Percentiles rank a stretch among this genome's conserved stretches.
Conservation (phyloP, 2,888 invertebrate genomes). For the Holacanthella duospinosa region DNA sequence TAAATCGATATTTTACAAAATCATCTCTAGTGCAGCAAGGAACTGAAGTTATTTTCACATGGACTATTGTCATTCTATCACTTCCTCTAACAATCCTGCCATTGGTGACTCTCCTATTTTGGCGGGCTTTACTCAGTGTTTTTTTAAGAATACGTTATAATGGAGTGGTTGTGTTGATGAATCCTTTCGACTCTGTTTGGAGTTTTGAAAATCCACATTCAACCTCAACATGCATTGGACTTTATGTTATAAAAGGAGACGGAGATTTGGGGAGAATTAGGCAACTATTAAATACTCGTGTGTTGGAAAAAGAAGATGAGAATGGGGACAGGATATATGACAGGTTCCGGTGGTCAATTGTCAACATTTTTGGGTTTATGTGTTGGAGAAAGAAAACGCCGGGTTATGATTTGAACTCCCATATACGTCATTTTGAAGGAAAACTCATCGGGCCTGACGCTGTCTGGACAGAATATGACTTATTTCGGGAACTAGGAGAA, state of each 20-base stretch:
- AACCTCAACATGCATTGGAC: constrained; percentile 22
- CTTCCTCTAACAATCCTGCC: not conserved
- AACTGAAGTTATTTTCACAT: constrained; percentile 4
- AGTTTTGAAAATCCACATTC: constrained; percentile 24
- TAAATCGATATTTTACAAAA: constrained; percentile 5
- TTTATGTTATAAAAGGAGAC: constrained; percentile 31
- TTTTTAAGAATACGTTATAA: constrained; percentile 6
- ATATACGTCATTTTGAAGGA: constrained; percentile 19
- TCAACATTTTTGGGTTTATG: constrained; percentile 26
- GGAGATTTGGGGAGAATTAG: constrained; percentile 23
- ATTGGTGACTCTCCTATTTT: not conserved
- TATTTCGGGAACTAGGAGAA: constrained; percentile 21
- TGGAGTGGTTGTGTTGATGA: constrained; percentile 6
- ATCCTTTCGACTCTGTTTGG: constrained; percentile 30
- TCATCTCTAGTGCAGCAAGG: not conserved
- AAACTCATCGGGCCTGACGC: constrained; percentile 6
- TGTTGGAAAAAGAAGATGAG: constrained; percentile 15
- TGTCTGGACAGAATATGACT: constrained; percentile 18
- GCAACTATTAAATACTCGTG: constrained; percentile 11
- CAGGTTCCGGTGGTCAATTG: constrained; percentile 9
- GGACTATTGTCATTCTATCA: constrained; percentile 4
- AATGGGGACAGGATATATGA: constrained; percentile 8
- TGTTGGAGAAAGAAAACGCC: constrained; percentile 21
- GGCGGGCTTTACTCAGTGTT: not conserved
- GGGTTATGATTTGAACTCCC: constrained; percentile 16